Percentiles rank a stretch among this genome's conserved stretches.
Evolutionary conservation across 2,797 vertebrate genomes (phyloP).

Genomic region (Enteromius mattozi): DNA sequence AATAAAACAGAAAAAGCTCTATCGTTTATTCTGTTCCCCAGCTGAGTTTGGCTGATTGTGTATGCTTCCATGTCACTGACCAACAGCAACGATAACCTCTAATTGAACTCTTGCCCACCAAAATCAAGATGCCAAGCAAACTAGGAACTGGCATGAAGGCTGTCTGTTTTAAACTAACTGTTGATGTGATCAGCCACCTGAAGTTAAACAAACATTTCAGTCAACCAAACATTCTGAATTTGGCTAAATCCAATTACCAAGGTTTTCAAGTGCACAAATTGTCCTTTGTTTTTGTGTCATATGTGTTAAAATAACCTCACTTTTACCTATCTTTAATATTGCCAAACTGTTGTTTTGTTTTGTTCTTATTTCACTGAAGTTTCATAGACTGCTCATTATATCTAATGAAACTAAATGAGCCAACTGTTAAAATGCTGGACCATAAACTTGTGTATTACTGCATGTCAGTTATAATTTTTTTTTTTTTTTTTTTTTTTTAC

Average conservation of each 20-base stretch:
- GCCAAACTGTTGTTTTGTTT: background rate
- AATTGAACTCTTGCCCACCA: constrained; percentile 66
- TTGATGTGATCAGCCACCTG: background rate
- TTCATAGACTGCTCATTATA: background rate
- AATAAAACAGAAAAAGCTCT: constrained; percentile 33
- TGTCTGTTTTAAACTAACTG: constrained; percentile 44
- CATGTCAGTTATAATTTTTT: background rate
- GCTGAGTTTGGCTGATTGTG: constrained; percentile 45
- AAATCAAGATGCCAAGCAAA: constrained; percentile 71
- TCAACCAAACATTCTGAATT: background rate
- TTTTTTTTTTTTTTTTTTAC: background rate
- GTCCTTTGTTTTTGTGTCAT: background rate
- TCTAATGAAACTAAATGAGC: background rate
- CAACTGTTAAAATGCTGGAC: background rate
- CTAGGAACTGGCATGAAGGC: constrained; percentile 57
- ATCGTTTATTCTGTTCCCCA: constrained; percentile 33
- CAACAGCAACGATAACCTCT: constrained; percentile 69
- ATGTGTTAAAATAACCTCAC: background rate
- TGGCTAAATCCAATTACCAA: background rate
- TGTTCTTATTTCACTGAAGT: background rate
- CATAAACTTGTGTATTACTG: background rate
- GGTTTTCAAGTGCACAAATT: background rate
- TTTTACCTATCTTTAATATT: background rate
- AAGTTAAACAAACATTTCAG: constrained; percentile 11
- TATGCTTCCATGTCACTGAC: constrained; percentile 59